Conservation (phyloP, 2,888 invertebrate genomes). For the Ellobium chinense region DNA sequence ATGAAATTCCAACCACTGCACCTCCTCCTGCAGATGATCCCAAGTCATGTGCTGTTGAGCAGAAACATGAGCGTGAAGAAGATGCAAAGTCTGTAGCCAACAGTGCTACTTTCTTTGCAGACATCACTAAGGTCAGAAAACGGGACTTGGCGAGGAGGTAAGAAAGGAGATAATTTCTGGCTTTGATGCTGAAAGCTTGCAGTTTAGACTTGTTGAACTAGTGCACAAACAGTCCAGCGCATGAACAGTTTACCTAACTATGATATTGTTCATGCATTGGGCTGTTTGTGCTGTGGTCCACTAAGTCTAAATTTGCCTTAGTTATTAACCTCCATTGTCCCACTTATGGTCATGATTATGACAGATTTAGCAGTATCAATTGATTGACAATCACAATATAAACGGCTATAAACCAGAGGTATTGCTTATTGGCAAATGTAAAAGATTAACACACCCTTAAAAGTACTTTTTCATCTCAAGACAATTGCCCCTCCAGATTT, state of each 20-base stretch:
- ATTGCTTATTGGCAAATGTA: too few species aligned
- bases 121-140: slow-evolving; percentile 80
- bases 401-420: too few species aligned
- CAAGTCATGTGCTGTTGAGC: slow-evolving; percentile 22
- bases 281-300: too few species aligned
- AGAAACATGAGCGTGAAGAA: slow-evolving; percentile 61
- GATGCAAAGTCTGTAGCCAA: slow-evolving; percentile 94
- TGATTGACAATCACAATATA: too few species aligned
- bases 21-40: slow-evolving; percentile 19
- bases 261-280: too few species aligned
- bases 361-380: too few species aligned
- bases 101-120: slow-evolving; percentile 86
- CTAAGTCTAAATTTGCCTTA: too few species aligned
- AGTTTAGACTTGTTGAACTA: not conserved
- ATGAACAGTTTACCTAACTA: not conserved
- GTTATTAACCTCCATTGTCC: too few species aligned
- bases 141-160: slow-evolving; percentile 67
- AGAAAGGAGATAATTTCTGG: slow-evolving; percentile 32
- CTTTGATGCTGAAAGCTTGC: not conserved
- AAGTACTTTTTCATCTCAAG: too few species aligned
- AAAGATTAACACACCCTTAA: too few species aligned
- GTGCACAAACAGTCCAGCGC: not conserved
- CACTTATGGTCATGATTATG: too few species aligned
- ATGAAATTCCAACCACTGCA: not conserved
- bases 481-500: too few species aligned